Base-by-base conservation (phyloP, 1,140 invertebrate species). In the Arion vulgaris region DNA sequence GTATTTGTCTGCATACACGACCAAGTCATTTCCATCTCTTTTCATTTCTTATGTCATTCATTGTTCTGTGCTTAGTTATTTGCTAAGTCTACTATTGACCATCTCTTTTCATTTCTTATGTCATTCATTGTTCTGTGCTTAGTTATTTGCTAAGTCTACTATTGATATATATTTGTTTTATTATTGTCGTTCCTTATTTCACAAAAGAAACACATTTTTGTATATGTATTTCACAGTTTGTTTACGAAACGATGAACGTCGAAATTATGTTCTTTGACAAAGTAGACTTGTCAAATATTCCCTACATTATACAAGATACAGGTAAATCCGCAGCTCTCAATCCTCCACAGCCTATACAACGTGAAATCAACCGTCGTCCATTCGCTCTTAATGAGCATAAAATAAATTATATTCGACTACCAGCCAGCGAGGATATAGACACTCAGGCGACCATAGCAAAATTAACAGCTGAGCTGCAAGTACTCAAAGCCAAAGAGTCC, bases 231-330 rank as follows among this genome's bases (percentile, higher is more conserved):
- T 32, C 26, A n/a, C 41, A 51, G 73, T 34, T 53, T 39, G 73
- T 51, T 41, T 75, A 75, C 73, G 73, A 75, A 32, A 75, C 51
- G 23, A 26, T 75, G 17, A 49, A 49, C 41, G 73, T 75, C 1
- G 41, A 51, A 28, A 45, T 75, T 28, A 28, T 75, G 39, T 75
- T 49, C 45, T 75, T 53, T 36, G 73, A 75, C 1, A 75, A 75
- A 34, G 2, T 26, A 13, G 73, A 75, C 0, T 17, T 4, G 26
- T 75, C 73, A 5, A 75, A 75, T 28, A 45, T 75, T 13, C 73
- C 73, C 1, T 51, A 45, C 39, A 9, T 45, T 26, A 53, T 75
- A 28, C 9, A 28, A 53, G 73, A 49, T 9, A 51, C 23, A n/a
- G 45, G 53, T 26, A 75, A 32, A 5, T 32, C 4, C n/a, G 53